Base-by-base conservation (phyloP, 2,113 vertebrate species). In the Oryzias curvinotus region DNA sequence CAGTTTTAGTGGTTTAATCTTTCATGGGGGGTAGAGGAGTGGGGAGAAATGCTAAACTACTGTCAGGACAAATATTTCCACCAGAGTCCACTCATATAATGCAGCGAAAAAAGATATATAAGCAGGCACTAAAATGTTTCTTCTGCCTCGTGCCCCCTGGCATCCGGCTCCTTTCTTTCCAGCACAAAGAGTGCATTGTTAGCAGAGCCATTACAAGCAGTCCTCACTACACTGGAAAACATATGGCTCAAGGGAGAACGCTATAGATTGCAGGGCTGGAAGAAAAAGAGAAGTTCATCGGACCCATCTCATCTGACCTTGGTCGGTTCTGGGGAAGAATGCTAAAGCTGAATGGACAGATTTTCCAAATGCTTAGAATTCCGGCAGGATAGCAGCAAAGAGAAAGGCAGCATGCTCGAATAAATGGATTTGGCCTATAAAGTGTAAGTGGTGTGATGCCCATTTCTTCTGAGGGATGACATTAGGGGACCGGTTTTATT, bases 361-460 rank as follows among this genome's bases (percentile, higher is more conserved):
- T 97, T 97, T 98, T 96, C 94, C 95, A 94, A 96, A 96, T 96
- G 95, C 94, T 99, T 98, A 95, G 95, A 90, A 96, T 96, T 95
- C 94, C 88, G 93, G 95, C 94, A 93, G 92, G 92, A 93, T 86
- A 90, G 92, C 89, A 90, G 91, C 91, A 90, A 75, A 80, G 73
- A 68, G 83, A 94, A 93, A 93, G 92, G 84, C 76, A 87, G 89
- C 89, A 94, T 86, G 90, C 91, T 91, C 52, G 66, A 91, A 93
- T 91, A 94, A 95, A 96, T 95, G 93, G 93, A 89, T 94, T 94
- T 95, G 93, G 92, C 94, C 93, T 92, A 93, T 93, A 93, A 92
- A 93, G 92, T 88, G 89, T 92, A 89, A 92, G 91, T 82, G 84
- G 91, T 69, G 82, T 74, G 87, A 93, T 92, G 93, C 91, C 94